Conservation (phyloP, 92 coral and sea anemone species). For the Epizoanthus rinbou region DNA sequence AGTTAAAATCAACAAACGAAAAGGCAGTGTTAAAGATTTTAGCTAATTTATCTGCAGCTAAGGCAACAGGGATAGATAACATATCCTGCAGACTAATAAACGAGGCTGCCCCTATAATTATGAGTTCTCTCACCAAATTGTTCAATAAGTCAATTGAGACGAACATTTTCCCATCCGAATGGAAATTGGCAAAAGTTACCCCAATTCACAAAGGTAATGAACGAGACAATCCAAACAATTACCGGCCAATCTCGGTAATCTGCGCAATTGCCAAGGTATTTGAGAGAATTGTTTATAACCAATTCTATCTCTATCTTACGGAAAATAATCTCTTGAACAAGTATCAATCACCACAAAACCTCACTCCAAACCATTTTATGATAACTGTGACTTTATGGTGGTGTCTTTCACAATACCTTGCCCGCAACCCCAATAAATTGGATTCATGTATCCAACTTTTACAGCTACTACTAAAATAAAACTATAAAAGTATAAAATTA, state of each 20-base stretch:
- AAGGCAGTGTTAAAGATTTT: background rate
- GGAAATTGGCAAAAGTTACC: background rate
- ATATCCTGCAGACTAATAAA: background rate
- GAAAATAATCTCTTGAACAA: background rate
- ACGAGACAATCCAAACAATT: constrained; percentile 12
- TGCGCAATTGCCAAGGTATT: constrained; percentile 1
- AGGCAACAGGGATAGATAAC: background rate
- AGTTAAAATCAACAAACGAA: no score
- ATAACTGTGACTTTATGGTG: no score
- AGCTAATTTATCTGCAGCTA: background rate
- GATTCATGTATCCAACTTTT: no score
- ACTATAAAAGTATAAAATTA: no score
- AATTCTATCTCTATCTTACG: constrained; percentile 2
- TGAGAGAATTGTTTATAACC: background rate
- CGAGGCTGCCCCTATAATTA: background rate
- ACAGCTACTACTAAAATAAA: no score
- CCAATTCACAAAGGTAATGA: background rate
- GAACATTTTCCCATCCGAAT: constrained; percentile 1
- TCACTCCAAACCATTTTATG: no score
- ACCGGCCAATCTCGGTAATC: constrained; percentile 11
- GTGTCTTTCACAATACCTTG: no score
- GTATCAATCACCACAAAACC: no score
- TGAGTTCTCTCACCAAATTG: background rate
- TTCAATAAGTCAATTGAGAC: background rate
- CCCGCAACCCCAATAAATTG: no score